Percentiles rank a stretch among this genome's conserved stretches.
Evolutionary conservation across 2,797 vertebrate genomes (phyloP).

Genomic region (Tokudaia muenninki): DNA sequence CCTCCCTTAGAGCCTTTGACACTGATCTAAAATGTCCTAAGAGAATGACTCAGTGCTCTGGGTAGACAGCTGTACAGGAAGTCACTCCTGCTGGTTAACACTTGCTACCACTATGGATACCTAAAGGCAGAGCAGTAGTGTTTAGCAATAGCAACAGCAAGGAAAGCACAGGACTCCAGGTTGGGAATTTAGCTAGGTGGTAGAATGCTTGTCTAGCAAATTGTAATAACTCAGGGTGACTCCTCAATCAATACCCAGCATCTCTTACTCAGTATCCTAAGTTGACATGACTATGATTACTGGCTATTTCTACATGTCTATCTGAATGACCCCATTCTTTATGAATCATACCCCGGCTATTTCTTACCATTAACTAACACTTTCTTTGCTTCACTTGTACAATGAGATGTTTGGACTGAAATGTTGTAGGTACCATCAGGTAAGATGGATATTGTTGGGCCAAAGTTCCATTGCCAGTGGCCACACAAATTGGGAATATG

Average conservation of each 20-base stretch:
- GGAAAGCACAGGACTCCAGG: not conserved
- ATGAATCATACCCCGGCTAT: not conserved
- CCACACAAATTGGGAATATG: not conserved
- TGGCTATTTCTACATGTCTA: slow-evolving; percentile 5
- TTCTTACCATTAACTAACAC: not conserved
- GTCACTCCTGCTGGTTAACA: not conserved
- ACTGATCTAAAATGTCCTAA: not conserved
- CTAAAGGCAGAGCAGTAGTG: not conserved
- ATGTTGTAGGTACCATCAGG: not conserved
- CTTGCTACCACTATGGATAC: not conserved
- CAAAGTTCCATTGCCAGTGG: not conserved
- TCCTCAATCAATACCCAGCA: not conserved
- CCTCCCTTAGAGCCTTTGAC: not conserved
- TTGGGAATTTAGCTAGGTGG: not conserved
- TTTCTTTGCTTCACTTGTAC: not conserved
- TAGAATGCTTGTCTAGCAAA: not conserved
- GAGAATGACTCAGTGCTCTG: not conserved
- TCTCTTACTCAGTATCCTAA: not conserved
- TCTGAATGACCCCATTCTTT: not conserved
- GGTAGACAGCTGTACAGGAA: slow-evolving; percentile 2
- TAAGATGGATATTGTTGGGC: not conserved
- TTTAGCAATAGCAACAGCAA: not conserved
- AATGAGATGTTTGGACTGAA: slow-evolving; percentile 16
- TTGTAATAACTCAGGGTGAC: slow-evolving; percentile 1
- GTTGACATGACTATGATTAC: not conserved